phyloP scores from a whole-genome alignment of 2,888 invertebrate genomes.

The Smittia aterrima region DNA sequence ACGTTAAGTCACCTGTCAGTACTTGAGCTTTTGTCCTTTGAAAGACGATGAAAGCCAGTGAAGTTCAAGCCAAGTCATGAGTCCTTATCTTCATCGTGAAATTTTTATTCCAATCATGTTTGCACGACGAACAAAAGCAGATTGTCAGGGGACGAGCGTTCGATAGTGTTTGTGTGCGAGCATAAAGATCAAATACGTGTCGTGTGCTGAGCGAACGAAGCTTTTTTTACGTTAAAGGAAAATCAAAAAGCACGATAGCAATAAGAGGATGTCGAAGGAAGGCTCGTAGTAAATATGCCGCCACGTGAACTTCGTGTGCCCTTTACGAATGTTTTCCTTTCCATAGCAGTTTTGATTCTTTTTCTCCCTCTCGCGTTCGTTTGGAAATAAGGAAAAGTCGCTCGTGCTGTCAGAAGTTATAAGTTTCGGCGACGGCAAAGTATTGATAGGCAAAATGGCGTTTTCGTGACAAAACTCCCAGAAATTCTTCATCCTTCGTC shows the following conservation, averaged over 20 bases:
- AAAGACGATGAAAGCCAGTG: too few relatives aligned
- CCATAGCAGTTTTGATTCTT: neutral
- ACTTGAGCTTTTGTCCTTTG: too few relatives aligned
- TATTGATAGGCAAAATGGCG: conserved; percentile 28
- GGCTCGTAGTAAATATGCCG: neutral
- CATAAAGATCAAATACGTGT: neutral
- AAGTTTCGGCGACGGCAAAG: neutral
- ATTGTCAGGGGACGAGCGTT: too few relatives aligned
- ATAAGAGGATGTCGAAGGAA: neutral
- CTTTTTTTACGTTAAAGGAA: neutral
- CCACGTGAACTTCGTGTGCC: conserved; percentile 16
- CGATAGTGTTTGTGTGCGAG: neutral
- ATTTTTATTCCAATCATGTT: too few relatives aligned
- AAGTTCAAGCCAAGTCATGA: too few relatives aligned
- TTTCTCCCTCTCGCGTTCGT: neutral
- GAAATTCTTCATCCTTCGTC: conserved; percentile 20
- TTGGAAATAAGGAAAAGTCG: neutral
- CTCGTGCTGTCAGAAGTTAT: too few relatives aligned
- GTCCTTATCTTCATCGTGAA: too few relatives aligned
- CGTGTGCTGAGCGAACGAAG: neutral
- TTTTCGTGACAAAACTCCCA: conserved; percentile 27
- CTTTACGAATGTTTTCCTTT: neutral
- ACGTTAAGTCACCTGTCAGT: too few relatives aligned
- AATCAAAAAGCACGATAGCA: neutral
- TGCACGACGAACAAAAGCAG: too few relatives aligned